Percentiles rank a stretch among this genome's conserved stretches.
These are phyloP conservation scores for Drosophila suzukii DNA, from an alignment of 1,140 invertebrate species.

Conservation along the genomic window DNA sequence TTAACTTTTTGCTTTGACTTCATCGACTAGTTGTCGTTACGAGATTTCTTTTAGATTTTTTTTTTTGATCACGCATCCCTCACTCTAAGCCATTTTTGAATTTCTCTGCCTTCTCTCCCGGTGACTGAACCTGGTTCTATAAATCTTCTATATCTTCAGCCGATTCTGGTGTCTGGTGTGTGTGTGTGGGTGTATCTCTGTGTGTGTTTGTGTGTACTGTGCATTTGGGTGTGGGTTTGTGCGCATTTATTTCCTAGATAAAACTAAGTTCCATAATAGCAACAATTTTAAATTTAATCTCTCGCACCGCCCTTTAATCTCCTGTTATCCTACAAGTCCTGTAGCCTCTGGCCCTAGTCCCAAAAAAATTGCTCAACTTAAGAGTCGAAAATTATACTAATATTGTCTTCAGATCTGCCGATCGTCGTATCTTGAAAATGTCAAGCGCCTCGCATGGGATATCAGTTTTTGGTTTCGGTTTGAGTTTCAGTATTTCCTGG, in stretches of 20 bases:
- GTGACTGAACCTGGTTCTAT: slow-evolving; percentile 43
- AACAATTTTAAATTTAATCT: slow-evolving; percentile 33
- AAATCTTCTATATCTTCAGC: slow-evolving; percentile 32
- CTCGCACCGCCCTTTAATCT: background rate
- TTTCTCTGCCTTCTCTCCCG: slow-evolving; percentile 54
- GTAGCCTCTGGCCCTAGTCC: slow-evolving; percentile 13
- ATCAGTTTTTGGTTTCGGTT: slow-evolving; percentile 21
- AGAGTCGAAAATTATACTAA: slow-evolving; percentile 72
- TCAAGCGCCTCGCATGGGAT: slow-evolving; percentile 58
- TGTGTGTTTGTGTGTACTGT: slow-evolving; percentile 22
- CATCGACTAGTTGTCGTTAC: slow-evolving; percentile 37
- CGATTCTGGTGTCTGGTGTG: slow-evolving; percentile 31
- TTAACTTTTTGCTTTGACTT: slow-evolving; percentile 44
- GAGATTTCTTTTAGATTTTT: slow-evolving; percentile 60
- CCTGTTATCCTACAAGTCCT: slow-evolving; percentile 27
- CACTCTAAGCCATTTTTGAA: slow-evolving; percentile 58
- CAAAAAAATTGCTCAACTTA: slow-evolving; percentile 26
- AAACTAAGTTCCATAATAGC: slow-evolving; percentile 51
- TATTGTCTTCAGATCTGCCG: slow-evolving; percentile 67
- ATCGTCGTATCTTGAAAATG: slow-evolving; percentile 61
- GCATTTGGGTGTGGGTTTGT: slow-evolving; percentile 35
- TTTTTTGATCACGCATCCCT: slow-evolving; percentile 87
- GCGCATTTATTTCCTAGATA: slow-evolving; percentile 65
- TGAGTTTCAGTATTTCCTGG: slow-evolving; percentile 5
- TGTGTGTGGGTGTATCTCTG: slow-evolving; percentile 29